Percentiles rank a stretch among this genome's conserved stretches.
Conservation (phyloP, 2,113 vertebrate species). For the Onychostruthus taczanowskii region DNA sequence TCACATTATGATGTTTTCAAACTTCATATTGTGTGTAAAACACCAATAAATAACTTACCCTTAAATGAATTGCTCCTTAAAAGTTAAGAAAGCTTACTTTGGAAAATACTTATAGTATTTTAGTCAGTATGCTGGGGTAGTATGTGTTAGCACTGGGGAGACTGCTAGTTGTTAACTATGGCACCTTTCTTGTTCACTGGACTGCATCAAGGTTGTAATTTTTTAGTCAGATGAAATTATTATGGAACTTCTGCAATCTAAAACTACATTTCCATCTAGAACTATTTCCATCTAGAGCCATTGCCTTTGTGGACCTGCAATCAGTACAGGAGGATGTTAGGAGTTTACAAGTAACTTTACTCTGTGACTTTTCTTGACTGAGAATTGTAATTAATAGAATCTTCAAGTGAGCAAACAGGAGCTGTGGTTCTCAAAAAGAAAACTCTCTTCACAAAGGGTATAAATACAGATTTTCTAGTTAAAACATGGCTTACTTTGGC, state of each 20-base stretch:
- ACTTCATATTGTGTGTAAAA: not conserved
- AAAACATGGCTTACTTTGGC: not conserved
- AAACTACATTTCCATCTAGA: not conserved
- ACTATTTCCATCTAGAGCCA: not conserved
- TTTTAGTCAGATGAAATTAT: not conserved
- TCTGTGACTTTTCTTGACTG: not conserved
- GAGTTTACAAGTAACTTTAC: not conserved
- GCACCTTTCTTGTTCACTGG: not conserved
- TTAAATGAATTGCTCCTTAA: not conserved
- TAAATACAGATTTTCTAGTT: not conserved
- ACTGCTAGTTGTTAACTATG: not conserved
- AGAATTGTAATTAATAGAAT: not conserved
- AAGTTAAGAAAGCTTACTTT: not conserved
- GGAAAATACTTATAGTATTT: not conserved
- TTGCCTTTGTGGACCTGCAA: not conserved
- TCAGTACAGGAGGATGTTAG: not conserved
- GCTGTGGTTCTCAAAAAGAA: not conserved
- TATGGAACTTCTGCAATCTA: not conserved
- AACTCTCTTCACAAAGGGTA: not conserved
- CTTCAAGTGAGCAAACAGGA: fast-evolving
- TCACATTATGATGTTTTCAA: not conserved
- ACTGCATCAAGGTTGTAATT: not conserved
- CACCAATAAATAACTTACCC: not conserved
- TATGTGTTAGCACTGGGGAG: not conserved
- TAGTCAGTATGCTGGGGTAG: not conserved